These are phyloP conservation scores for Perizoma affinitatum DNA, from an alignment of 2,888 invertebrate species.

Conservation along the genomic window DNA sequence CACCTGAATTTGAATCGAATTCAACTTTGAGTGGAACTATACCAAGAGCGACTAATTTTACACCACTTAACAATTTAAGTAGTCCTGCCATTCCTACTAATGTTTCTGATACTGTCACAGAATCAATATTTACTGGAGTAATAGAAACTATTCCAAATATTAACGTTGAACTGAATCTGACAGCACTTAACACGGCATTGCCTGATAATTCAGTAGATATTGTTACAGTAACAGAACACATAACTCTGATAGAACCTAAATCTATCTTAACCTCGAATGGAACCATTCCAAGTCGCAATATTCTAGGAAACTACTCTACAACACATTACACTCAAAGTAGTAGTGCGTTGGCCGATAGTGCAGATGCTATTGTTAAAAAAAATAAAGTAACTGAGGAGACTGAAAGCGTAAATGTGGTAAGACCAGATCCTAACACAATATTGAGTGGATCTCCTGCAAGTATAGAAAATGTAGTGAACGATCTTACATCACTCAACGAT, in stretches of 20 bases:
- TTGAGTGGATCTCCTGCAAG: neutral
- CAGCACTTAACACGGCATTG: too few relatives aligned
- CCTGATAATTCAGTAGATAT: too few relatives aligned
- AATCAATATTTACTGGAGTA: conserved; percentile 5
- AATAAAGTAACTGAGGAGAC: too few relatives aligned
- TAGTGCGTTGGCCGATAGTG: too few relatives aligned
- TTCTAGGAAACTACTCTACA: neutral
- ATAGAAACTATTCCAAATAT: conserved; percentile 4
- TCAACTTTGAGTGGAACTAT: conserved; percentile 4
- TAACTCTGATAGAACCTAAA: neutral
- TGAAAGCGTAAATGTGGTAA: neutral
- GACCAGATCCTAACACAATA: neutral
- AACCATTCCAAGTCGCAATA: neutral
- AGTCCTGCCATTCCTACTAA: neutral
- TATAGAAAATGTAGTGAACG: neutral
- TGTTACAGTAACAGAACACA: conserved; percentile 1
- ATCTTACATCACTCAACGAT: neutral
- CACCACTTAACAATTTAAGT: neutral
- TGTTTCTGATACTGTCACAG: conserved; percentile 2
- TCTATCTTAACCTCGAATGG: neutral
- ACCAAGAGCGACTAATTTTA: conserved; percentile 2
- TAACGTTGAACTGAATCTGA: too few relatives aligned
- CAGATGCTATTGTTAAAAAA: too few relatives aligned
- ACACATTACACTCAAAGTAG: too few relatives aligned
- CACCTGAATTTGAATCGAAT: neutral